Evolutionary conservation across 2,888 invertebrate species (phyloP).

Genomic region (Acronicta aceris): DNA sequence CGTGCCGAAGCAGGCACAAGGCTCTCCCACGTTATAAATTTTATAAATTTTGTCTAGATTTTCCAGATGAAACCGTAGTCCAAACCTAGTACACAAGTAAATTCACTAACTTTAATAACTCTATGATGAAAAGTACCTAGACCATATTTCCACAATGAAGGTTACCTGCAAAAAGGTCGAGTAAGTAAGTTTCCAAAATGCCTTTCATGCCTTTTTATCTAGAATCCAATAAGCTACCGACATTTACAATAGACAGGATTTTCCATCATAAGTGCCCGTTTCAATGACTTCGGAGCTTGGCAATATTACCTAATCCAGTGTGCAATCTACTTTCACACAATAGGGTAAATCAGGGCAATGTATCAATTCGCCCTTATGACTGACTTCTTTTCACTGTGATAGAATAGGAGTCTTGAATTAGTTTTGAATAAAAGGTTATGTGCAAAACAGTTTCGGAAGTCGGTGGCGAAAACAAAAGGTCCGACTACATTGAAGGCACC

Average conservation of each 20-base stretch:
- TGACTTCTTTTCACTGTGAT: slow-evolving; percentile 18
- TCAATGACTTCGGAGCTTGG: slow-evolving; percentile 17
- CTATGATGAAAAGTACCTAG: neutral
- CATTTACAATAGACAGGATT: slow-evolving; percentile 18
- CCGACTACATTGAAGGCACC: too few species aligned
- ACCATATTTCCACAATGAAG: slow-evolving; percentile 1
- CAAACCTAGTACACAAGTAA: neutral
- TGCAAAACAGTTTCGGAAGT: too few species aligned
- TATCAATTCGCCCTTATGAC: slow-evolving; percentile 36
- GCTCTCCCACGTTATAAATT: too few species aligned
- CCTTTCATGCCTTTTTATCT: slow-evolving; percentile 27
- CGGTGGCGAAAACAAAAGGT: too few species aligned
- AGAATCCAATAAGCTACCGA: slow-evolving; percentile 28
- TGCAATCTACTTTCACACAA: slow-evolving; percentile 37
- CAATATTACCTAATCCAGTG: slow-evolving; percentile 31
- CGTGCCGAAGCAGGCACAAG: too few species aligned
- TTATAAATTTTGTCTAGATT: too few species aligned
- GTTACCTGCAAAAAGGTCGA: slow-evolving; percentile 8
- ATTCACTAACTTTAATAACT: neutral
- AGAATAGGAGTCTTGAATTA: slow-evolving; percentile 1
- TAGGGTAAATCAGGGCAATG: slow-evolving; percentile 12
- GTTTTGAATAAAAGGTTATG: neutral
- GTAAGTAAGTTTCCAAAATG: slow-evolving; percentile 5
- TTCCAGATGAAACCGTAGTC: too few species aligned
- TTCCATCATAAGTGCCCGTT: slow-evolving; percentile 31